A percentile compares a stretch with the other conserved stretches of the same genome.
phyloP scores from a whole-genome alignment of 2,888 invertebrate species.

The Drosophila hamatofila region DNA sequence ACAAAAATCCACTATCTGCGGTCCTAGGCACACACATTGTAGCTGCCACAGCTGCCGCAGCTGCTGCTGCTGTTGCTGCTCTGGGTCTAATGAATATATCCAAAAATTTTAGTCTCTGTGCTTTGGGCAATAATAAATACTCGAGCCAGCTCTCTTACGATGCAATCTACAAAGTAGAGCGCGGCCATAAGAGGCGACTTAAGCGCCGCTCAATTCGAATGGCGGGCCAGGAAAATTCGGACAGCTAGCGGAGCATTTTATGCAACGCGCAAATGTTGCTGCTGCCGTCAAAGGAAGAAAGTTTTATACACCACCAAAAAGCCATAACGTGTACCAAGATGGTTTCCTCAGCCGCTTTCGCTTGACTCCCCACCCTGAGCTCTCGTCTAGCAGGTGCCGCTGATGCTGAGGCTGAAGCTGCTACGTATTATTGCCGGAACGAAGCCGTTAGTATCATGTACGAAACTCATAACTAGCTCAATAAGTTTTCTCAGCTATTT shows the following conservation, averaged over 20 bases:
- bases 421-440: slow-evolving; percentile 67
- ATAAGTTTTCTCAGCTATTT: slow-evolving; percentile 79
- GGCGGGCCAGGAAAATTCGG: slow-evolving; percentile 42
- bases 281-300: slow-evolving; percentile 42
- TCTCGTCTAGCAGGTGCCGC: slow-evolving; percentile 37
- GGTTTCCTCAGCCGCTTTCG: slow-evolving; percentile 20
- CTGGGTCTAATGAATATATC: slow-evolving; percentile 30
- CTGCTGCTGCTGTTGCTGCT: background rate
- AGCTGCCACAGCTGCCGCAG: slow-evolving; percentile 6
- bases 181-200: slow-evolving; percentile 43
- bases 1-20: slow-evolving; percentile 4
- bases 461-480: slow-evolving; percentile 80
- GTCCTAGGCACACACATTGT: slow-evolving; percentile 25
- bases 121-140: slow-evolving; percentile 4
- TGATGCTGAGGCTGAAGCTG: slow-evolving; percentile 5
- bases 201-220: slow-evolving; percentile 49
- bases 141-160: slow-evolving; percentile 5
- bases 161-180: slow-evolving; percentile 49
- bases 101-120: slow-evolving; percentile 8
- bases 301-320: slow-evolving; percentile 71
- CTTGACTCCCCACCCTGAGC: background rate
- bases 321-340: slow-evolving; percentile 64
- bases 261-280: slow-evolving; percentile 55
- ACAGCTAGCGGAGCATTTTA: slow-evolving; percentile 54
- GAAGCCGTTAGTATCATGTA: slow-evolving; percentile 76